phyloP scores from a whole-genome alignment of 2,888 invertebrate genomes.

The Schizotus pectinicornis region DNA sequence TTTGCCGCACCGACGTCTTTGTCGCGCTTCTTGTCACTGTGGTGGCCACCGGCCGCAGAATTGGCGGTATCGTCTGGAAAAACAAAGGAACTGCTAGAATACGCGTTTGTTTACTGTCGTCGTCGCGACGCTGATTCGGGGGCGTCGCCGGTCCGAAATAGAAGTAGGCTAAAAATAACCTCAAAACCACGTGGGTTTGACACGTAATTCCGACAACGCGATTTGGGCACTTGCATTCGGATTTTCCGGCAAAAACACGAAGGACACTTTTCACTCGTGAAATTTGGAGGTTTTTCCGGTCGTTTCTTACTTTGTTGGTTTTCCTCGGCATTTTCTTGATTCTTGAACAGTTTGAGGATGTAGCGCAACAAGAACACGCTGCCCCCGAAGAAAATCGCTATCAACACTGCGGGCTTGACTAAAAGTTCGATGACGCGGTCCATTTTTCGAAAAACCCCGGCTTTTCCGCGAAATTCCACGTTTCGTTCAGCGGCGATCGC shows the following conservation, averaged over 20 bases:
- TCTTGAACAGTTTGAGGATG: conserved; percentile 46
- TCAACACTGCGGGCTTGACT: conserved; percentile 43
- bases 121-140: background rate
- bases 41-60: conserved; percentile 17
- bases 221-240: background rate
- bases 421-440: conserved; percentile 51
- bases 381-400: conserved; percentile 47
- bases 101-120: background rate
- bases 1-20: conserved; percentile 36
- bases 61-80: conserved; percentile 33
- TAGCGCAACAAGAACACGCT: conserved; percentile 48
- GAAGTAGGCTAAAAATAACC: conserved; percentile 38
- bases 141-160: conserved; percentile 4
- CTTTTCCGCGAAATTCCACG: conserved; percentile 18
- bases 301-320: conserved; percentile 43
- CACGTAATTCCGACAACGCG: conserved; percentile 6
- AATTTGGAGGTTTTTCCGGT: too few species aligned
- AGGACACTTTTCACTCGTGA: background rate
- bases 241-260: background rate
- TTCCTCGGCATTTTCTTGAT: conserved; percentile 38
- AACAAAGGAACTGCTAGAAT: conserved; percentile 12
- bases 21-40: conserved; percentile 8
- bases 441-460: conserved; percentile 36
- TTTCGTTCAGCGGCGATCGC: conserved; percentile 6
- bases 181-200: conserved; percentile 37